These are phyloP conservation scores for Telenomus remus DNA, from an alignment of 1,140 invertebrate species.

Conservation along the genomic window DNA sequence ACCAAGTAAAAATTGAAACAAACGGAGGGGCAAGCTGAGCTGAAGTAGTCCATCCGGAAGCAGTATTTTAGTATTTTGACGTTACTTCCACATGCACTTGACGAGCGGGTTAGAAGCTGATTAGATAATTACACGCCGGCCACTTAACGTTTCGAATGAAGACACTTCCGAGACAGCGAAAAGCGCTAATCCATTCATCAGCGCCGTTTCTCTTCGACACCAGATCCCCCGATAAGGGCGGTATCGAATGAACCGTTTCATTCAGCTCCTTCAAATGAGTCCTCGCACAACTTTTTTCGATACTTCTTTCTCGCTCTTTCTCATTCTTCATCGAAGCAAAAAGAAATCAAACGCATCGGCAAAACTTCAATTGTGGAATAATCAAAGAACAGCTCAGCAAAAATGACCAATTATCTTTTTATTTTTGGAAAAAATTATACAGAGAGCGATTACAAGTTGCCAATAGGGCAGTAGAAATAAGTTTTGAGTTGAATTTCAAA, in stretches of 20 bases:
- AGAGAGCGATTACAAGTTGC: too few relatives aligned
- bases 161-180: constrained; percentile 63
- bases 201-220: constrained; percentile 39
- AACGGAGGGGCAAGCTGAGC: background rate
- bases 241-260: constrained; percentile 43
- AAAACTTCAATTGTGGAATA: too few relatives aligned
- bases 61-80: constrained; percentile 40
- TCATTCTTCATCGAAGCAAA: background rate
- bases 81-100: constrained; percentile 35
- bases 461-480: too few relatives aligned
- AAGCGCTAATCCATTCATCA: constrained; percentile 64
- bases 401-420: too few relatives aligned
- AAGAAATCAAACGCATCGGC: too few relatives aligned
- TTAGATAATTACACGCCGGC: constrained; percentile 56
- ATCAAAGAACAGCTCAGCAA: too few relatives aligned
- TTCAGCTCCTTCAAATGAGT: constrained; percentile 18
- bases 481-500: too few relatives aligned
- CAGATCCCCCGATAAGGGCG: constrained; percentile 40
- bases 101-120: constrained; percentile 32
- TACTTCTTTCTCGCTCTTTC: background rate
- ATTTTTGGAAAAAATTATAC: too few relatives aligned
- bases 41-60: constrained; percentile 33
- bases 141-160: constrained; percentile 56
- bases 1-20: background rate
- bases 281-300: background rate